These are phyloP conservation scores for Hypena proboscidalis DNA, from an alignment of 2,888 invertebrate species.

Conservation along the genomic window DNA sequence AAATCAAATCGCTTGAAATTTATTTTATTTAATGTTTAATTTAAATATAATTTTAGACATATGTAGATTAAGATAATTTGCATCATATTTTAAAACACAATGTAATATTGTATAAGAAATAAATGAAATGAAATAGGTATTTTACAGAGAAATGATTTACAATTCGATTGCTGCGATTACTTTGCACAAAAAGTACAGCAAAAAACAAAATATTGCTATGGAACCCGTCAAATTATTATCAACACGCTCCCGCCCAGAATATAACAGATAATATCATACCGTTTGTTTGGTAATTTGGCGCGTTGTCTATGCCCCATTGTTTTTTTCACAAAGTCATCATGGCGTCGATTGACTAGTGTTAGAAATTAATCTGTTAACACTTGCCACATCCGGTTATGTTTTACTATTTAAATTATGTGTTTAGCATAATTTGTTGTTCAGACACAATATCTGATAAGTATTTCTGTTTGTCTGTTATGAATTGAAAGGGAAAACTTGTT, in stretches of 20 bases:
- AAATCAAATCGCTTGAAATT: too few species aligned
- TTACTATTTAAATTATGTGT: constrained; percentile 32
- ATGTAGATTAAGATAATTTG: too few species aligned
- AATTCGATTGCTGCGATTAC: too few species aligned
- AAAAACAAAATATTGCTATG: too few species aligned
- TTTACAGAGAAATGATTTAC: too few species aligned
- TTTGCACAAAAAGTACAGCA: too few species aligned
- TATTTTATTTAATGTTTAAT: too few species aligned
- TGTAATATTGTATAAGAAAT: too few species aligned
- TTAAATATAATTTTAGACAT: too few species aligned
- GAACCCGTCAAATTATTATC: not conserved
- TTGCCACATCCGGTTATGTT: constrained; percentile 44
- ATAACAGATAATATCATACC: constrained; percentile 59
- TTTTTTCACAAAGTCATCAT: constrained; percentile 58
- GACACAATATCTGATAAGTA: not conserved
- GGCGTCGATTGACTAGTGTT: constrained; percentile 36
- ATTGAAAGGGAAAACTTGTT: not conserved
- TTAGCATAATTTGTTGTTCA: constrained; percentile 27
- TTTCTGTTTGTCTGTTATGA: not conserved
- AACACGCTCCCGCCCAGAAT: constrained; percentile 8
- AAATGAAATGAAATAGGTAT: too few species aligned
- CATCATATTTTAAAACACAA: too few species aligned
- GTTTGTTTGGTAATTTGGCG: constrained; percentile 76
- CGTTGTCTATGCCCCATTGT: constrained; percentile 67
- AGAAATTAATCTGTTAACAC: constrained; percentile 50